Evolutionary conservation across 1,140 invertebrate species (phyloP).

Genomic region (Tenebrio molitor): DNA sequence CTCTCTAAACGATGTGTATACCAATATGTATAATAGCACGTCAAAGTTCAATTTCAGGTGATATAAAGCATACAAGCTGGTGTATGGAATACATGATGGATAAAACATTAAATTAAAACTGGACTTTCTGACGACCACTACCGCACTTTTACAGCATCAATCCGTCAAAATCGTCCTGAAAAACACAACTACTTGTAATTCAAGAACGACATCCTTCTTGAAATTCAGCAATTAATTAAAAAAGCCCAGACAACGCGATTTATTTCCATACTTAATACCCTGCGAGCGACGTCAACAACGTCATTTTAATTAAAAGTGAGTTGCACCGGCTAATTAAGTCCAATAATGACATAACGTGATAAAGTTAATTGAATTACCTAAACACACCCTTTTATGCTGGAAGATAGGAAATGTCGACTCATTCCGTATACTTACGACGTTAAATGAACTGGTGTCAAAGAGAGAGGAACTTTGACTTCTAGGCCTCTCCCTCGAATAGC

Average conservation of each 20-base stretch:
- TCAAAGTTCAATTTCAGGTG: constrained; percentile 44
- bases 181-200: constrained; percentile 38
- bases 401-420: constrained; percentile 29
- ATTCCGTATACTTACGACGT: constrained; percentile 50
- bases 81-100: constrained; percentile 41
- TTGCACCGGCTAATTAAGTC: constrained; percentile 38
- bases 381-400: constrained; percentile 31
- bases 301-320: constrained; percentile 35
- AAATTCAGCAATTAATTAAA: constrained; percentile 28
- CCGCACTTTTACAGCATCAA: constrained; percentile 41
- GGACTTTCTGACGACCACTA: constrained; percentile 34
- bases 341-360: constrained; percentile 38
- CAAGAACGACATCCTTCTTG: constrained; percentile 1
- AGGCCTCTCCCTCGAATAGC: constrained; percentile 49
- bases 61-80: constrained; percentile 44
- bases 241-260: constrained; percentile 28
- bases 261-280: constrained; percentile 36
- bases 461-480: constrained; percentile 55
- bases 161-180: constrained; percentile 41
- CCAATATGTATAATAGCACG: constrained; percentile 43
- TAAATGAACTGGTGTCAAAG: constrained; percentile 59
- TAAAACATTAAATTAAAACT: constrained; percentile 37
- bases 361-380: constrained; percentile 39
- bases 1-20: constrained; percentile 34
- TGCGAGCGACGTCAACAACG: constrained; percentile 23